Base-by-base conservation (phyloP, 2,113 vertebrate species). In the Apodemus sylvaticus region DNA sequence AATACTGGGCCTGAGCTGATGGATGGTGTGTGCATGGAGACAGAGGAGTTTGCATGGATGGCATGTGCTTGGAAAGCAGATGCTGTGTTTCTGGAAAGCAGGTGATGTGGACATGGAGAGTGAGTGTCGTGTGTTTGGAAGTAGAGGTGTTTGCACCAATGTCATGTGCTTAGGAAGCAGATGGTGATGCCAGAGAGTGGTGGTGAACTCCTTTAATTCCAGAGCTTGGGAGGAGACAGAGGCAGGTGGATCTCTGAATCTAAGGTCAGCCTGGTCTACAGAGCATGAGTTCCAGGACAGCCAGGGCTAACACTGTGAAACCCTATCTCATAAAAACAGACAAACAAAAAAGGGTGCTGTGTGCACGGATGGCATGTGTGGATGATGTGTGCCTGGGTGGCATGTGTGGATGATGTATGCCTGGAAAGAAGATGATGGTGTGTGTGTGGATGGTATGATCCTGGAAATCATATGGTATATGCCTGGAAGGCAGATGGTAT, bases 1-100 rank as follows among this genome's bases (percentile, higher is more conserved):
- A 66, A 74, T 71, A 74, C 77, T 94, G 96, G 78, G 96, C 97
- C 90, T 76, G 68, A 93, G 92, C 88, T 91, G 92, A 91, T 78
- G 88, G 93, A 89, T 79, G 93, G 62, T 74, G 45, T 71, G 64
- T 89, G 74, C 93, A 42, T 68, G 0, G 5, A 48, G 76, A 71
- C 77, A 31, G 8, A 68, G 31, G 9, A 34, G 31, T 48, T 39
- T 55, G 3, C 66, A n/a, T 26, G 39, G 22, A n/a, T 73, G 53
- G n/a, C 14, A 13, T 74, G 68, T 42, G 36, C 24, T 12, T 58
- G 53, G 53, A 66, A 66, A 81, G 68, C 51, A 16, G 79, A n/a
- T 86, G 31, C 24, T 70, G 19, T 85, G 60, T 34, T 31, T 62
- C 26, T 85, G 39, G 39, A 45, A 85, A 89, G 70, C 24, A 60